These are phyloP conservation scores for Drosophila nr. medialis DNA, from an alignment of 2,888 invertebrate genomes.

Conservation along the genomic window DNA sequence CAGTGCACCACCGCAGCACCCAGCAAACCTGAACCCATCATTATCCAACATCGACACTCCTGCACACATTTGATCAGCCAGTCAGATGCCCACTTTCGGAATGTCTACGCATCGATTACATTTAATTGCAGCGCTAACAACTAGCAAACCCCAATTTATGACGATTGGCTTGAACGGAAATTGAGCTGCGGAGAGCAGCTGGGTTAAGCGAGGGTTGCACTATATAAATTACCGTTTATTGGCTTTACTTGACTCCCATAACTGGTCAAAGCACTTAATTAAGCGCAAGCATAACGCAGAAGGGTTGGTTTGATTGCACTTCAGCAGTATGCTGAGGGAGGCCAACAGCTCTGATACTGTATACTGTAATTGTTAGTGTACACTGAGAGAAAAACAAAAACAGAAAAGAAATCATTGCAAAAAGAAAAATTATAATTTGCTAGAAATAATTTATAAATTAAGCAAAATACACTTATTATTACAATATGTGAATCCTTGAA, in stretches of 20 bases:
- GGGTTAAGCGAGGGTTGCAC: background rate
- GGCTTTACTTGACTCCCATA: conserved; percentile 10
- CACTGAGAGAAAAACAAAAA: background rate
- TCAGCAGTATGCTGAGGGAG: background rate
- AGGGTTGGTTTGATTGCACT: background rate
- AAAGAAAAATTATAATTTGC: background rate
- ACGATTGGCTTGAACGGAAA: conserved; percentile 32
- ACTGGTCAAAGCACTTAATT: conserved; percentile 23
- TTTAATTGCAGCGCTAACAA: conserved; percentile 65
- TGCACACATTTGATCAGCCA: conserved; percentile 3
- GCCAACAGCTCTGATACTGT: background rate
- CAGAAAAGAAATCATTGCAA: background rate
- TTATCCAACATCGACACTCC: background rate
- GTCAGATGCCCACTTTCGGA: background rate
- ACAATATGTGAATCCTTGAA: rapidly evolving
- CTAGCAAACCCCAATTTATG: conserved; percentile 39
- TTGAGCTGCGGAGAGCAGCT: conserved; percentile 4
- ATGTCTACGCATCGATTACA: conserved; percentile 42
- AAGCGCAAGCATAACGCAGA: conserved; percentile 11
- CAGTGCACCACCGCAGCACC: background rate
- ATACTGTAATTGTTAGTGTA: background rate
- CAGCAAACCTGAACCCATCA: background rate
- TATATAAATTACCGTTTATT: conserved; percentile 15
- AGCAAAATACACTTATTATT: background rate
- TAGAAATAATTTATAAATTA: background rate